Base-by-base conservation (phyloP, 2,888 invertebrate species). In the Operophtera brumata region DNA sequence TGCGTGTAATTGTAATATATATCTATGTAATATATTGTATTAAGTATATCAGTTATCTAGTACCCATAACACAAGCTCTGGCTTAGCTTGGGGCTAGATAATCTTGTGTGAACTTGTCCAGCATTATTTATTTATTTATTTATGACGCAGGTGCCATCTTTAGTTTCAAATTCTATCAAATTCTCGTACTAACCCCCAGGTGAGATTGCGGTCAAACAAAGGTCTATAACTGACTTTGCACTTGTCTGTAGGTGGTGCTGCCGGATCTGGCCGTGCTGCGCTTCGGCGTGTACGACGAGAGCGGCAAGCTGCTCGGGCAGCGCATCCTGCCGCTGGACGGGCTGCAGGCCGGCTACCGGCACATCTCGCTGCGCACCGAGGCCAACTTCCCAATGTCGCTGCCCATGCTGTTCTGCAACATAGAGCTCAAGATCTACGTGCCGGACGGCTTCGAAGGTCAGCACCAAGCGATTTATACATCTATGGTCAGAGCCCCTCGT, bases 381-480 rank as follows among this genome's bases (percentile, higher is more conserved):
- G 99, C 99, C 52, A 99, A 99, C 90, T 99, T 99, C 85, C 98
- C 99, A 52, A 97, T 99, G 96, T 98, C 99, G 0, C 91, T 99
- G 73, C 99, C 99, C 35, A 99, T 99, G 95, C 92, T 99, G 64
- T 99, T 99, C 91, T 99, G 99, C 80, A 97, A 98, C 83, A 98
- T 99, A 75, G 98, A 99, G 88, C 93, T 99, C 61, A 99, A 99
- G 92, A 99, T 99, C 72, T 99, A 99, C 90, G 99, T 99, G 67
- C 99, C 99, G 37, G 99, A 99, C 89, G 99, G 99, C 45, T 96
- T 99, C 78, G 98, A 98, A 92, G 96, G 96, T 96, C 70, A 8
- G n/a, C n/a, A n/a, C n/a, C n/a, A 10, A 9, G 2, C 34, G 1
- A 10, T 9, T 34, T 34, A n/a, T 9, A n/a, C n/a, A 30, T 8